Evolutionary conservation across 2,888 invertebrate species (phyloP), one percentile per base, ranked within the genome.

Genomic region (Tetranychus piercei): DNA sequence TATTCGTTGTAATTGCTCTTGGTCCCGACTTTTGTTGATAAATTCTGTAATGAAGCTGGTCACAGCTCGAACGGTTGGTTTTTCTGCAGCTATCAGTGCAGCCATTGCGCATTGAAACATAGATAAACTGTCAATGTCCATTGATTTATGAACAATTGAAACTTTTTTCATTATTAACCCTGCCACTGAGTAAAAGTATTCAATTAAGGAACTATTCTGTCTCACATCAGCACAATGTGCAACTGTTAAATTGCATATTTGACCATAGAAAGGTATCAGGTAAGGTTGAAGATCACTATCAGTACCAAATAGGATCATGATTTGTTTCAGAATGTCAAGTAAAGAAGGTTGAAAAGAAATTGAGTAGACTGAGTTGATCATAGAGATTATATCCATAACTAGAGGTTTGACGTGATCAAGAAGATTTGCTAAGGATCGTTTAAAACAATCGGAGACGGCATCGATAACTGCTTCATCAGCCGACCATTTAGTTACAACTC

Each of bases 401-500:
- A 90, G 83, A 0, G 89, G 87, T 77, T 87, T 83, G 80, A 88
- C 87, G 77, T 89, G 88, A 76, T 88, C 87, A 83, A 89, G 84
- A 75, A 92, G 82, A 70, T 89, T 88, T 0, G 87, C 85, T 18
- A 91, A 85, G 3, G 88, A 87, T 81, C 89, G 87, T 81, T 90
- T 91, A 76, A 92, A 82, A 73, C 90, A 84, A 76, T 86, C 85
- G 82, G 90, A 90, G 78, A 91, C 84, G 15, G 88, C 87, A 90
- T 91, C 83, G 3, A 74, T 74, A 34, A 77, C 74, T 3, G 65
- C 34, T 72, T 77, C 76, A 72, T 76, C 75, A 18, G 70, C 22
- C 7, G 70, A 65, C 45, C 73, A 77, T 64, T 75, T 75, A 8
- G 44, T 55, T 18, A 22, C 76, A n/a, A 76, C 75, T 34, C 23